Conservation (phyloP, 2,797 vertebrate genomes). For the Anableps anableps region DNA sequence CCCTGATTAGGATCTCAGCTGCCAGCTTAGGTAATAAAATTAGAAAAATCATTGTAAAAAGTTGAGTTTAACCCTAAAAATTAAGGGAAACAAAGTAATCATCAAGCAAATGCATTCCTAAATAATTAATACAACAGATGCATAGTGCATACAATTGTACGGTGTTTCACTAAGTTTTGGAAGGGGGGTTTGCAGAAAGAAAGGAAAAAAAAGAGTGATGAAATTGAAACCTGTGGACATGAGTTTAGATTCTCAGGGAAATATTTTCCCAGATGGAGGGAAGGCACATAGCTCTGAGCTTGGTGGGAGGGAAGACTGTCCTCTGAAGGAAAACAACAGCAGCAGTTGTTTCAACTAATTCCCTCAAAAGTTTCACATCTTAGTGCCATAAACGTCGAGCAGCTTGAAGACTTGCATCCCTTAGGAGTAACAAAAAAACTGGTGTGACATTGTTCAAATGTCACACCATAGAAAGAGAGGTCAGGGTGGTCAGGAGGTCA, state of each 20-base stretch:
- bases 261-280: slow-evolving; percentile 16
- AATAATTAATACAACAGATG: background rate
- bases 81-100: slow-evolving; percentile 6
- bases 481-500: slow-evolving; percentile 15
- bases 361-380: slow-evolving; percentile 10
- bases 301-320: slow-evolving; percentile 4
- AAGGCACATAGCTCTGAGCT: background rate
- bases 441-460: slow-evolving; percentile 22
- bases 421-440: slow-evolving; percentile 14
- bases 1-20: slow-evolving; percentile 57
- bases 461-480: slow-evolving; percentile 16
- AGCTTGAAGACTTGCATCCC: slow-evolving; percentile 9
- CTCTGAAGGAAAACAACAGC: background rate
- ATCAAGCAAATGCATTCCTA: background rate
- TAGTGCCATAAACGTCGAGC: slow-evolving; percentile 17
- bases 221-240: slow-evolving; percentile 2
- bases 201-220: background rate
- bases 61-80: slow-evolving; percentile 11
- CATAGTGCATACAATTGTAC: background rate
- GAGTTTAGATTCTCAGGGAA: slow-evolving; percentile 9
- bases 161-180: background rate
- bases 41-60: background rate
- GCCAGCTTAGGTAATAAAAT: slow-evolving; percentile 36
- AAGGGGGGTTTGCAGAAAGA: slow-evolving; percentile 4
- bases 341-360: slow-evolving; percentile 15